Base-by-base conservation (phyloP, 2,888 invertebrate species). In the Chrysolina haemoptera region DNA sequence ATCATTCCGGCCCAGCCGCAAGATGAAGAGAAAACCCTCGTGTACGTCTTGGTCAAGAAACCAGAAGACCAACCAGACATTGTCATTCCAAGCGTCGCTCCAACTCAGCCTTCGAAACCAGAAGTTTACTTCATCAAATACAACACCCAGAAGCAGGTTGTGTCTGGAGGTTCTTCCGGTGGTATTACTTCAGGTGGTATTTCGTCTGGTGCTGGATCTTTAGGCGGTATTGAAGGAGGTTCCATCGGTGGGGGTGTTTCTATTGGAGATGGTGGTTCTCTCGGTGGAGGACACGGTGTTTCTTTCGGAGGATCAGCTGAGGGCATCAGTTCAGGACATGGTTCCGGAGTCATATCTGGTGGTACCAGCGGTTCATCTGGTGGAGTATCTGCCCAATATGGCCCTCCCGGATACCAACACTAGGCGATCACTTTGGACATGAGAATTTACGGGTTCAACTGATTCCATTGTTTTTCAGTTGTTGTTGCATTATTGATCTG, bases 51-150 rank as follows among this genome's bases (percentile, higher is more conserved):
- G 88, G 95, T 96, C 83, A 96, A 96, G 91, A 94, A 94, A 86
- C 96, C 96, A 84, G 96, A 96, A 85, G 95, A 95, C 76, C 93
- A 94, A 78, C 94, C 93, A 80, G 95, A 95, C 83, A 93, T 96
- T 88, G 89, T 91, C 82, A 92, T 96, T 82, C 95, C 95, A 63
- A 92, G 94, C 14, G 90, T 93, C 14, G 92, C 93, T 1, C 95
- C 96, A 66, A 95, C 95, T 68, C 94, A 94, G 85, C 96, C 96
- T 78, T 93, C 94, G 87, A 96, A 96, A 90, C 96, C 96, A 72
- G 96, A 96, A 89, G 96, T 96, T 72, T 96, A 96, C 92, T 96
- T 96, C 91, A 96, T 94, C 91, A 92, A 93, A 82, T 94, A 94
- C 91, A 94, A 93, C 90, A 94, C 94, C 78, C 93, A 93, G 89